phyloP scores from a whole-genome alignment of 2,113 vertebrate genomes.

The Glaucidium brasilianum region DNA sequence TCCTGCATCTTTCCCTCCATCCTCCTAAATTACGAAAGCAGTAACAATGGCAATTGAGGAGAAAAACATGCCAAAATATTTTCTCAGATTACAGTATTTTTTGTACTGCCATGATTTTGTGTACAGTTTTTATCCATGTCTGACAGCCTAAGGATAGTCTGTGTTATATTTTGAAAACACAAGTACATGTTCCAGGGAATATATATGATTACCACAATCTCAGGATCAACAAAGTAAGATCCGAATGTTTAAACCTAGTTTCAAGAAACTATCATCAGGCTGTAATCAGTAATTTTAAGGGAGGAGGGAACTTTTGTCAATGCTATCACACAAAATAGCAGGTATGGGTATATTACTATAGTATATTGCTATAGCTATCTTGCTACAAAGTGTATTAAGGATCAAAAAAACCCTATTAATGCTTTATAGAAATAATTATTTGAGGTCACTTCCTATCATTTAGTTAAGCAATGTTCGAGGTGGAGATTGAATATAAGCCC shows the following conservation, averaged over 20 bases:
- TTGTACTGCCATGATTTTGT: background rate
- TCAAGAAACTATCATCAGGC: background rate
- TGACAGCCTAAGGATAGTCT: background rate
- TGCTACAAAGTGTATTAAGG: background rate
- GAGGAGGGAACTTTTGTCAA: background rate
- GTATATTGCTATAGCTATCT: background rate
- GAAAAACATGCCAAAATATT: background rate
- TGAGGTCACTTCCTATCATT: background rate
- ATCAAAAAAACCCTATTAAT: background rate
- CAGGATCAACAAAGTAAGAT: background rate
- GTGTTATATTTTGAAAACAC: background rate
- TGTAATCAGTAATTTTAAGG: background rate
- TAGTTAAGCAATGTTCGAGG: background rate
- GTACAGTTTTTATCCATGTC: background rate
- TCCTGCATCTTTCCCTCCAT: background rate
- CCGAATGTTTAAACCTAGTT: background rate
- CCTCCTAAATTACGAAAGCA: background rate
- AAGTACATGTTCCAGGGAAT: background rate
- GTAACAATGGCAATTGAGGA: background rate
- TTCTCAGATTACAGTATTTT: background rate
- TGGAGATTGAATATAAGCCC: background rate
- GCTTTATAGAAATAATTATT: background rate
- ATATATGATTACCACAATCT: background rate
- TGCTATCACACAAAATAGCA: rapidly evolving
- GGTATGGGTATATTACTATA: background rate